These are phyloP conservation scores for Aelia acuminata DNA, from an alignment of 2,888 invertebrate genomes.

Conservation along the genomic window DNA sequence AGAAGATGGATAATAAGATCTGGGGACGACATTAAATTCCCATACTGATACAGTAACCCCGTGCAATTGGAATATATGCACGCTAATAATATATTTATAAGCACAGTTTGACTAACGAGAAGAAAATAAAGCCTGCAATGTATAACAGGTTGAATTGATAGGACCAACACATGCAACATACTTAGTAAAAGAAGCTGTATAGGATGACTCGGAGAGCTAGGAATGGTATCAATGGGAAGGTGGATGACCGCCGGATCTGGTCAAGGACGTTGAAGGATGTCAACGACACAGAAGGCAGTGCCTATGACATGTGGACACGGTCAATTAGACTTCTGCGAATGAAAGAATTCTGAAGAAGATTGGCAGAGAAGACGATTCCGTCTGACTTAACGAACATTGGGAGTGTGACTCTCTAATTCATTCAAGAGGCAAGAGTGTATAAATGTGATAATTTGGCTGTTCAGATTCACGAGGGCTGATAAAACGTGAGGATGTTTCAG, in stretches of 20 bases:
- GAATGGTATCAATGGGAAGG: constrained; percentile 18
- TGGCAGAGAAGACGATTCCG: too few relatives aligned
- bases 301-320: neutral
- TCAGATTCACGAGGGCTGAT: neutral
- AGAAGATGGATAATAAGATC: too few relatives aligned
- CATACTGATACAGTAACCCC: too few relatives aligned
- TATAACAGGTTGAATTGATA: neutral
- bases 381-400: neutral
- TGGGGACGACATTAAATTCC: too few relatives aligned
- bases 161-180: neutral
- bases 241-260: constrained; percentile 10
- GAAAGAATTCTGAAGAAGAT: neutral
- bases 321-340: neutral
- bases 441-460: neutral
- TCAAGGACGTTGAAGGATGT: constrained; percentile 5
- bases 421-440: neutral
- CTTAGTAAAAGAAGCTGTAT: neutral
- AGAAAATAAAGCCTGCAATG: too few relatives aligned
- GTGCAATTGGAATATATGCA: neutral
- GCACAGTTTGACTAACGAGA: neutral
- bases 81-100: neutral
- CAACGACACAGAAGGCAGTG: neutral
- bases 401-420: neutral
- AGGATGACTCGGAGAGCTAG: neutral
- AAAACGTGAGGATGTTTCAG: neutral